Percentiles rank a stretch among this genome's conserved stretches.
Conservation (phyloP, 2,888 invertebrate genomes). For the Cinara cedri region DNA sequence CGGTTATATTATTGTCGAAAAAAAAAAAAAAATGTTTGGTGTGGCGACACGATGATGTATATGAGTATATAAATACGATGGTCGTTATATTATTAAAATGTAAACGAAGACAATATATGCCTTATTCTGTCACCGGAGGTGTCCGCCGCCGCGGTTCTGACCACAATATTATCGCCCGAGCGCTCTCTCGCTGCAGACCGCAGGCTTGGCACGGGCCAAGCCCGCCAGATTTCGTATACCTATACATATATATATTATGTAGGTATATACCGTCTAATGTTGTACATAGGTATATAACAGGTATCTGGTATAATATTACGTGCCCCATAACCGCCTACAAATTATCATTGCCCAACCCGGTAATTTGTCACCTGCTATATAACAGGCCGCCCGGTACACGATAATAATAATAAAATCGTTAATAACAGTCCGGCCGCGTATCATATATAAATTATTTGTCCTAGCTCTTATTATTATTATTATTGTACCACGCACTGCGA, state of each 20-base stretch:
- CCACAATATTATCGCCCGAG: conserved; percentile 14
- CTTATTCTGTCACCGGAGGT: too few relatives aligned
- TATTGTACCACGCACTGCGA: too few relatives aligned
- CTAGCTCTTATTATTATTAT: conserved; percentile 7
- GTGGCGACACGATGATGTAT: too few relatives aligned
- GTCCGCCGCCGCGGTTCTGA: conserved; percentile 22
- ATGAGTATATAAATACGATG: too few relatives aligned
- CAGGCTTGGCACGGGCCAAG: conserved; percentile 40
- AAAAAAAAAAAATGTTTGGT: too few relatives aligned
- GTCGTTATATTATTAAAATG: too few relatives aligned
- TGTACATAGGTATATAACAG: too few relatives aligned
- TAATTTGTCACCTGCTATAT: conserved; percentile 52
- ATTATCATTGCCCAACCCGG: conserved; percentile 50
- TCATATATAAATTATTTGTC: not conserved
- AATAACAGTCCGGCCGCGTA: conserved; percentile 50
- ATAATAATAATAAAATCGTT: conserved; percentile 54
- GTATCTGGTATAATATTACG: too few relatives aligned
- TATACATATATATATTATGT: too few relatives aligned
- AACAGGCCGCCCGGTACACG: conserved; percentile 8
- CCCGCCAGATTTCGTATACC: conserved; percentile 34
- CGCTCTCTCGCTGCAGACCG: conserved; percentile 20
- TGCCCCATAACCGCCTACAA: conserved; percentile 43
- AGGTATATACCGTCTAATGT: too few relatives aligned
- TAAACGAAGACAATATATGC: too few relatives aligned
- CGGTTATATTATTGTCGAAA: too few relatives aligned